Percentiles rank a stretch among this genome's conserved stretches.
Conservation (phyloP, 2,797 vertebrate genomes). For the Eulemur mongoz region DNA sequence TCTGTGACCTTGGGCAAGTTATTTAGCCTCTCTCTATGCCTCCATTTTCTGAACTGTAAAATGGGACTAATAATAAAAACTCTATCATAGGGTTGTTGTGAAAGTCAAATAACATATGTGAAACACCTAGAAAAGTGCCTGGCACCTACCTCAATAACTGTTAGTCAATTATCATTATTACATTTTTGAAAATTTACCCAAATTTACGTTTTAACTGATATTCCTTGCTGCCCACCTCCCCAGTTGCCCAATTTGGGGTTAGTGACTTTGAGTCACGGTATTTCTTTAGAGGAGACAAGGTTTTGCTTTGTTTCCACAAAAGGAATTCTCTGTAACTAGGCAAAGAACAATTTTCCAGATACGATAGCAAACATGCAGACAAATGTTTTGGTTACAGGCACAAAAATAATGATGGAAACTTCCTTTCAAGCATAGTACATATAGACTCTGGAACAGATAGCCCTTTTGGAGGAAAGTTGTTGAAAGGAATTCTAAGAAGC, state of each 20-base stretch:
- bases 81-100: slow-evolving; percentile 1
- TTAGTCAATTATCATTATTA: slow-evolving; percentile 28
- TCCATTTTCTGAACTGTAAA: slow-evolving; percentile 49
- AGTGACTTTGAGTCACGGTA: slow-evolving; percentile 6
- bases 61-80: slow-evolving; percentile 30
- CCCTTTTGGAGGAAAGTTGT: slow-evolving; percentile 3
- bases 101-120: slow-evolving; percentile 34
- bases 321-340: slow-evolving; percentile 57
- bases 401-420: slow-evolving; percentile 48
- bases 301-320: slow-evolving; percentile 51
- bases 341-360: slow-evolving; percentile 30
- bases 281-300: neutral
- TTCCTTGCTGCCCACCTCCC: neutral
- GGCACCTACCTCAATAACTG: neutral
- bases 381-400: slow-evolving; percentile 27
- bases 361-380: slow-evolving; percentile 8
- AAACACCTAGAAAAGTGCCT: slow-evolving; percentile 25
- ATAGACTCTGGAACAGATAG: neutral
- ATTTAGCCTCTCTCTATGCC: neutral
- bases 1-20: slow-evolving; percentile 13
- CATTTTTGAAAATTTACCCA: slow-evolving; percentile 33
- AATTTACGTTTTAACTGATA: slow-evolving; percentile 42
- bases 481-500: slow-evolving; percentile 46
- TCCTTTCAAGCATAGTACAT: slow-evolving; percentile 10
- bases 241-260: neutral